Conservation (phyloP, 64 coral and sea anemone species). For the Cladopsammia gracilis region DNA sequence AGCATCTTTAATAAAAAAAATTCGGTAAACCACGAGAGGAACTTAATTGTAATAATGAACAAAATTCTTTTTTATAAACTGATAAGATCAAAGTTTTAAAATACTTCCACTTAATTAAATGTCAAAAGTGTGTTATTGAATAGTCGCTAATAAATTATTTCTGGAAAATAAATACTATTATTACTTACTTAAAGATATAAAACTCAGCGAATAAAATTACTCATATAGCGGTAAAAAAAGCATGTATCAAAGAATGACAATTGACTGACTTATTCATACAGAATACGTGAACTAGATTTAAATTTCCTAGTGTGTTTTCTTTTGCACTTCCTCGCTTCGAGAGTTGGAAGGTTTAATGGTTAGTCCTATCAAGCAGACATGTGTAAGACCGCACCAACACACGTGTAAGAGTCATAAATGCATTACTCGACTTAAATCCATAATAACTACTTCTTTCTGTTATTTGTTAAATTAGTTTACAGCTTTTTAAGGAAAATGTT, state of each 20-base stretch:
- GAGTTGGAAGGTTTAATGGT: neutral
- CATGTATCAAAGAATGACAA: neutral
- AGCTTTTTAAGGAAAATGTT: neutral
- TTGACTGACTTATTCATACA: neutral
- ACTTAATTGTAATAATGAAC: neutral
- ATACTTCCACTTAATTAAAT: neutral
- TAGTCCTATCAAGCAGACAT: neutral
- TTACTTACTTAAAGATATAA: no score
- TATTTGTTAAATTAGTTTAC: neutral
- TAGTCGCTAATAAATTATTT: neutral
- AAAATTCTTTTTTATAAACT: neutral
- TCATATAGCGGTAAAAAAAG: neutral
- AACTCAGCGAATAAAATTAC: neutral
- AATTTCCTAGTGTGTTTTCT: neutral
- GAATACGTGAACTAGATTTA: neutral
- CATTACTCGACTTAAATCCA: neutral
- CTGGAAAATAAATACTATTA: no score
- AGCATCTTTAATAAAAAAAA: slow-evolving; percentile 1
- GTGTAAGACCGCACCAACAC: neutral
- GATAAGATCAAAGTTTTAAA: slow-evolving; percentile 11
- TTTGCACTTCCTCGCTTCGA: no score
- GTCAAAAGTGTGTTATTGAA: neutral
- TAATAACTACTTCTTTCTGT: neutral
- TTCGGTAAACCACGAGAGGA: neutral
- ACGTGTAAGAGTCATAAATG: neutral